phyloP scores from a whole-genome alignment of 2,888 invertebrate genomes.

The Psococerastis gibbosa region DNA sequence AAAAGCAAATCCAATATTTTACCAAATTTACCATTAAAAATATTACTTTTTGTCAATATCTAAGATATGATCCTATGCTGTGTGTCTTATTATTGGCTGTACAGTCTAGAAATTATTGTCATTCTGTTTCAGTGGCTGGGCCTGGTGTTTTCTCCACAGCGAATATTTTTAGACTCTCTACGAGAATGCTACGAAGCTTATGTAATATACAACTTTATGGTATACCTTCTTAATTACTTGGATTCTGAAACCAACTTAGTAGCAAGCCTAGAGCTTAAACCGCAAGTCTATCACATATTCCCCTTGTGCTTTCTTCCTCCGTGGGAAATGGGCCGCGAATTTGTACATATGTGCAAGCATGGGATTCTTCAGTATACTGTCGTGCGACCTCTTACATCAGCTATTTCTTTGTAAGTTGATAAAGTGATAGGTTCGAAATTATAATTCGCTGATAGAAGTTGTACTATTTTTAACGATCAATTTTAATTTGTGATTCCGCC shows the following conservation, averaged over 20 bases:
- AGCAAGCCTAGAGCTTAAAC: conserved; percentile 56
- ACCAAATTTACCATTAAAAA: no score
- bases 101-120: conserved; percentile 6
- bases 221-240: conserved; percentile 76
- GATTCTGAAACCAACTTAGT: conserved; percentile 72
- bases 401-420: conserved; percentile 61
- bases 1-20: no score
- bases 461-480: no score
- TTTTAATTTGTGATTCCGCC: no score
- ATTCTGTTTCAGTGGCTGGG: conserved; percentile 54
- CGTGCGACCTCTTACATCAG: conserved; percentile 73
- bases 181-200: conserved; percentile 96
- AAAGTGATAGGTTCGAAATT: background rate
- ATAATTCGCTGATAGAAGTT: background rate
- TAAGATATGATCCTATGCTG: no score
- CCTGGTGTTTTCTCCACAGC: conserved; percentile 63
- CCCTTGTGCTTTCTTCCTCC: conserved; percentile 81
- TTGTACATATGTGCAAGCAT: conserved; percentile 89
- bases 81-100: background rate
- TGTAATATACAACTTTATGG: conserved; percentile 96
- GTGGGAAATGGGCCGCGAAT: conserved; percentile 85
- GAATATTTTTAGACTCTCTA: conserved; percentile 82
- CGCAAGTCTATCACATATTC: conserved; percentile 75
- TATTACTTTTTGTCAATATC: no score
- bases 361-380: conserved; percentile 92